Conservation (phyloP, 2,797 vertebrate species). For the Molossus alvarezi region DNA sequence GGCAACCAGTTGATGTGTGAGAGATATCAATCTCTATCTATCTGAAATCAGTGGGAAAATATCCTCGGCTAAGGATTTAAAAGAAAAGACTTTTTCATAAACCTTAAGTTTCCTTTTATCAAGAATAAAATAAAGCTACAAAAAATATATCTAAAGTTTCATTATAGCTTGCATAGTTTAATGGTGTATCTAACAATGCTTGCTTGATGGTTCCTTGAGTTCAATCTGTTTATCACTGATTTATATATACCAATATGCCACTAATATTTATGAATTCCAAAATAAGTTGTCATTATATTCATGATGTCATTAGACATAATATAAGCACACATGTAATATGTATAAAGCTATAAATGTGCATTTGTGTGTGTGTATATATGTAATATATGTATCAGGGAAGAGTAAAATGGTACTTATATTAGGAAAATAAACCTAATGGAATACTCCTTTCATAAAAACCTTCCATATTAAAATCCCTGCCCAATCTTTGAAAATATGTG, state of each 20-base stretch:
- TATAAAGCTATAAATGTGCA: neutral
- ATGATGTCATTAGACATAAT: neutral
- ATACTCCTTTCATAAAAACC: slow-evolving; percentile 11
- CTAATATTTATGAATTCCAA: neutral
- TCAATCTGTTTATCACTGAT: neutral
- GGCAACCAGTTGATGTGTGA: too few species aligned
- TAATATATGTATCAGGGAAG: neutral
- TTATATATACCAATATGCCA: neutral
- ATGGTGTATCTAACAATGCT: neutral
- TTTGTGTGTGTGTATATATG: too few species aligned
- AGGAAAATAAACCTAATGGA: neutral
- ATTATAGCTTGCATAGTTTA: neutral
- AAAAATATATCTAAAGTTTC: neutral
- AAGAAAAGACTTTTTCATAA: neutral
- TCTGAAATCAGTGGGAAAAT: too few species aligned
- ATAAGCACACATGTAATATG: neutral
- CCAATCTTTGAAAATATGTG: neutral
- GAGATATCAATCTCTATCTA: too few species aligned
- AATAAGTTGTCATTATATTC: neutral
- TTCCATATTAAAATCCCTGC: neutral
- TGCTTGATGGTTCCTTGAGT: neutral
- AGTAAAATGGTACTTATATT: slow-evolving; percentile 11
- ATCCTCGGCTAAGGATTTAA: too few species aligned
- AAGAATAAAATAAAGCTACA: slow-evolving; percentile 41
- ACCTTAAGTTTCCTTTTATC: neutral